Evolutionary conservation across 2,113 vertebrate genomes (phyloP), one percentile per base, ranked within the genome.

Genomic region (Rattus rattus): DNA sequence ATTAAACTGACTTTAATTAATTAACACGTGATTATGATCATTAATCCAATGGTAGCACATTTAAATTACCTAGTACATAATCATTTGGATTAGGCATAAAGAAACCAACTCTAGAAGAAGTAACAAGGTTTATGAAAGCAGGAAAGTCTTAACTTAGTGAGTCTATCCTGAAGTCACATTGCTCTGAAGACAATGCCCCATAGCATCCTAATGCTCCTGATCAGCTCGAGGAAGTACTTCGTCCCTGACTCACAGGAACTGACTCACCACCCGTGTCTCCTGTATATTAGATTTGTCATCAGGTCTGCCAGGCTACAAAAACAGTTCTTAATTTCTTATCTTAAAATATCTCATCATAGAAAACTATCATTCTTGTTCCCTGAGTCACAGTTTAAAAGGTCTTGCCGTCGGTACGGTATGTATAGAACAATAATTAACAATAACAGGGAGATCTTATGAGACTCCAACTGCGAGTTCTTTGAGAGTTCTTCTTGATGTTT

Each of bases 241-340:
- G 96, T 92, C 94, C 63, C 88, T 97, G 97, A 97, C 96, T 98
- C 97, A 97, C 95, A 96, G 80, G 63, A 56, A 87, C 59, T 97
- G 95, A 97, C 91, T 97, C 97, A 97, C 61, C 84, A 94, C 33
- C 92, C 96, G 16, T 77, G 84, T 92, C 97, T 97, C 96, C 97
- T 96, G 56, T 43, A 94, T 30, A 88, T 77, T 94, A 93, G 33
- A 94, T 96, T 91, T 95, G 84, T 97, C 97, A 96, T 6, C 88
- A 20, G 49, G 11, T 95, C 59, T 97, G 95, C 98, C 97, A 97
- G 96, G 91, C 91, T 97, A 97, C 96, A 96, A 96, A 97, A 97
- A 96, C 47, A 96, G 22, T 79, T 81, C 93, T 54, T 79, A 95
- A 93, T 19, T 88, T 95, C 85, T 97, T 95, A 97, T 96, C 96